Conservation (phyloP, 2,113 vertebrate genomes). For the Limnothrissa miodon region DNA sequence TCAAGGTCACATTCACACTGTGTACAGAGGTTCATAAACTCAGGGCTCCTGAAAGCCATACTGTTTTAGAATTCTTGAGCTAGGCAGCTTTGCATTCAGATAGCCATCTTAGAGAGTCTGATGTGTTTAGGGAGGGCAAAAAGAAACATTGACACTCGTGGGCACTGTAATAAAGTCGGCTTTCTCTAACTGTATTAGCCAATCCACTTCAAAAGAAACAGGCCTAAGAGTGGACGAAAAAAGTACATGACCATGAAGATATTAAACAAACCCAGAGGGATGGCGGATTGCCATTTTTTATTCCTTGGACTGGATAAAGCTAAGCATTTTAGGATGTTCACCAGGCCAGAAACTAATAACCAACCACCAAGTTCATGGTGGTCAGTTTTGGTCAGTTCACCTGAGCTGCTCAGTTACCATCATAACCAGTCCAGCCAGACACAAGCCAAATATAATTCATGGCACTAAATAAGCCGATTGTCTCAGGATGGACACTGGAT, state of each 20-base stretch:
- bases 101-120: not conserved
- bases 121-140: not conserved
- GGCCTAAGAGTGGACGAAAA: not conserved
- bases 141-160: not conserved
- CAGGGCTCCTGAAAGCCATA: constrained; percentile 29
- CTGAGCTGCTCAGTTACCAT: not conserved
- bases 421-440: not conserved
- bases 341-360: not conserved
- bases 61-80: not conserved
- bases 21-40: not conserved
- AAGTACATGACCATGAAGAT: not conserved
- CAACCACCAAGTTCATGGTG: too few relatives aligned
- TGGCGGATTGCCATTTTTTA: not conserved
- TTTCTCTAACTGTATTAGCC: not conserved
- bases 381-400: too few relatives aligned
- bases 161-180: not conserved
- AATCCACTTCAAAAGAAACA: not conserved
- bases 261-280: not conserved
- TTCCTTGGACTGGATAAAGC: not conserved
- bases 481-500: not conserved
- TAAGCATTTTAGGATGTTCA: not conserved
- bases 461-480: not conserved
- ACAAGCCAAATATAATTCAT: not conserved
- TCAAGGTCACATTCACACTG: constrained; percentile 43
- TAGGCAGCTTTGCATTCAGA: not conserved